A percentile compares a stretch with the other conserved stretches of the same genome.
phyloP scores from a whole-genome alignment of 2,888 invertebrate genomes.

The Baronia brevicornis region DNA sequence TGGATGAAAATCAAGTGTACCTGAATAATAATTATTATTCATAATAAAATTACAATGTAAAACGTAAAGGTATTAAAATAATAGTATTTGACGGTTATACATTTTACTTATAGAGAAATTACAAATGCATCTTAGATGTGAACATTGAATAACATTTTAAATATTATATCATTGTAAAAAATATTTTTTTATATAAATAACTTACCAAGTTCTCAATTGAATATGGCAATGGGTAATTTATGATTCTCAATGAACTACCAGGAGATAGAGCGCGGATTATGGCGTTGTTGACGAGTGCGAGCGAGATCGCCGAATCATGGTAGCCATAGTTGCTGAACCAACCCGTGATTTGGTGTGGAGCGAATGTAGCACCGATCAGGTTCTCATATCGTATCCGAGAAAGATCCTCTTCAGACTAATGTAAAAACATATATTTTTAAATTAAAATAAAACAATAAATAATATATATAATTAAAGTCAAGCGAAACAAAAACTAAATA shows the following conservation, averaged over 20 bases:
- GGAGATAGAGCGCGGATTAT: slow-evolving; percentile 67
- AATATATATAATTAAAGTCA: too few species aligned
- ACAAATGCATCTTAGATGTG: too few species aligned
- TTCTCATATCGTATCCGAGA: slow-evolving; percentile 67
- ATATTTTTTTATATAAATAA: slow-evolving; percentile 6
- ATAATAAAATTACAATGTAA: too few species aligned
- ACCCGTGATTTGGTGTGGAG: slow-evolving; percentile 66
- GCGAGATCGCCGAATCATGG: slow-evolving; percentile 82
- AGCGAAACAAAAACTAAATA: background rate
- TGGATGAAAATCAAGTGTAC: too few species aligned
- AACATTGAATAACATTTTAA: too few species aligned
- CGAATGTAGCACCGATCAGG: slow-evolving; percentile 75
- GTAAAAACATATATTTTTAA: slow-evolving; percentile 17
- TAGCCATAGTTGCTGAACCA: slow-evolving; percentile 88
- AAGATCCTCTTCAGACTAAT: slow-evolving; percentile 46
- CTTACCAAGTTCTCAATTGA: slow-evolving; percentile 76
- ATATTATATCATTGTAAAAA: background rate
- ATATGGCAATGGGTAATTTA: slow-evolving; percentile 83
- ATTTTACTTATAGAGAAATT: too few species aligned
- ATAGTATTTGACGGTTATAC: too few species aligned
- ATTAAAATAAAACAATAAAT: background rate
- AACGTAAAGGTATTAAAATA: too few species aligned
- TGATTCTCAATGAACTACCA: slow-evolving; percentile 56
- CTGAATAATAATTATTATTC: too few species aligned
- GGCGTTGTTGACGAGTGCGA: slow-evolving; percentile 79